These are phyloP conservation scores for Odontomyia ornata DNA, from an alignment of 2,888 invertebrate genomes.

Conservation along the genomic window DNA sequence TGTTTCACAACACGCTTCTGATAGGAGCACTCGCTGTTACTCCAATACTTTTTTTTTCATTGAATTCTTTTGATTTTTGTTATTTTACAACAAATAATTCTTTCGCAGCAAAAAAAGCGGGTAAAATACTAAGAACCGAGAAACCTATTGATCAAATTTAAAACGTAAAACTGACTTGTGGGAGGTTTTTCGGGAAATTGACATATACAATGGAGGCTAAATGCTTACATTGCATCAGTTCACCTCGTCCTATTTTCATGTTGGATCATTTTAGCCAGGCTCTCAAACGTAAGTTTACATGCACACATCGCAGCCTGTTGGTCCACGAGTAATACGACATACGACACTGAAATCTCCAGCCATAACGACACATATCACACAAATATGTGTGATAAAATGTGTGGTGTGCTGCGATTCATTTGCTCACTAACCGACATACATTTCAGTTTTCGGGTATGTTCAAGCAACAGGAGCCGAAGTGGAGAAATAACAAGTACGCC, in stretches of 20 bases:
- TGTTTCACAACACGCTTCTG: no score
- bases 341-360: neutral
- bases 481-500: neutral
- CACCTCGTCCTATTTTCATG: neutral
- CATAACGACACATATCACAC: neutral
- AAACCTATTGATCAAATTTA: constrained; percentile 30
- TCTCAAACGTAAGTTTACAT: neutral
- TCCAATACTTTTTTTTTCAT: no score
- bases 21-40: no score
- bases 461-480: neutral
- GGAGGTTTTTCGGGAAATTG: constrained; percentile 29
- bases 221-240: neutral
- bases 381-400: neutral
- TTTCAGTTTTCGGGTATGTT: neutral
- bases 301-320: no score
- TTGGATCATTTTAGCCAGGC: neutral
- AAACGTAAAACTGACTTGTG: neutral
- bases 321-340: neutral
- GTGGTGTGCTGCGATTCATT: neutral
- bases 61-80: no score
- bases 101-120: no score
- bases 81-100: no score
- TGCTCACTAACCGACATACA: neutral
- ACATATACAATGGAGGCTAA: constrained; percentile 18
- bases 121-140: no score